Base-by-base conservation (phyloP, 1,140 invertebrate species). In the Heliconius himera region DNA sequence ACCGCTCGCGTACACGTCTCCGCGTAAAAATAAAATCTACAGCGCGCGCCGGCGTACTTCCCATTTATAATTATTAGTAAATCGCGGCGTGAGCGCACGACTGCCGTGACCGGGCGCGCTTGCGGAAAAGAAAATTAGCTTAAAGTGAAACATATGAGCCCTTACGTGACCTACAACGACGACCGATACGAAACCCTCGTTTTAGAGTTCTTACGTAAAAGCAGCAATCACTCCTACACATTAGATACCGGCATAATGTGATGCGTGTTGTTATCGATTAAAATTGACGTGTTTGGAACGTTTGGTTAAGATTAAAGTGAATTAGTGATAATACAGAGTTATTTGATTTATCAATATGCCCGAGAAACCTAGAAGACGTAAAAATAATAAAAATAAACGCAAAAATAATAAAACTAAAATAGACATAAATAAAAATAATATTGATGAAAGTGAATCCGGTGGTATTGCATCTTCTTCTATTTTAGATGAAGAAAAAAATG, bases 1-100 rank as follows among this genome's bases (percentile, higher is more conserved):
- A 87, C 82, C 88, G 84, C 88, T 89, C 89, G 90, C 85, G 85
- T 88, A 88, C 90, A 91, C 88, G 91, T 91, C 91, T 89, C 91
- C 88, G 93, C 90, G 86, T 93, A 93, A 94, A 94, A 94, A 94
- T 94, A 94, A 93, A 93, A 90, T 94, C 92, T 82, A 89, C 90
- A 82, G 86, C 84, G 90, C 87, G 84, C 91, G 88, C 88, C 86
- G 88, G 91, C 89, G 91, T 88, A 93, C 91, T 93, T 93, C 88
- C 89, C 90, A 93, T 94, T 93, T 94, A 93, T 93, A 93, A 94
- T 94, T 94, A 94, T 94, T 92, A 94, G 93, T 94, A 93, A 94
- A 94, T 90, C 91, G 88, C 86, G 83, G 89, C 87, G 85, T 88
- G 87, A 85, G 90, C 88, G 89, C 90, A 90, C 89, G 93, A 92